Evolutionary conservation across 2,797 vertebrate species (phyloP).

Genomic region (Mus spretus): DNA sequence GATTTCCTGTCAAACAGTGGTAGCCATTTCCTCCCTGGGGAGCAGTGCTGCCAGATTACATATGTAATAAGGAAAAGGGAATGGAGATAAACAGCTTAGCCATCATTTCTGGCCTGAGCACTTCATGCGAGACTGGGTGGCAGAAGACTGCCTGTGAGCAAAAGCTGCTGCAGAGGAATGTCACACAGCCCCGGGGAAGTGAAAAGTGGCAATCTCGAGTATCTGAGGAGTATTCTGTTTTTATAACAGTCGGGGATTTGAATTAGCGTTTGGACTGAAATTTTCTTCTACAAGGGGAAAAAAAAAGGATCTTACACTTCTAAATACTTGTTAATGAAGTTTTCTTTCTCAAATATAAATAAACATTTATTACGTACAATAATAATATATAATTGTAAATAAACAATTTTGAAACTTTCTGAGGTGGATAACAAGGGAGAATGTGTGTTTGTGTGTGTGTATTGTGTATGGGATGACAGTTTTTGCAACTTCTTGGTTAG

Average conservation of each 20-base stretch:
- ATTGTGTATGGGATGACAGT: not conserved
- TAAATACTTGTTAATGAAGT: not conserved
- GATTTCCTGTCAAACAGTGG: slow-evolving; percentile 34
- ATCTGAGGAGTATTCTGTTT: not conserved
- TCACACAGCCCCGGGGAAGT: not conserved
- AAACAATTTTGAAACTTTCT: not conserved
- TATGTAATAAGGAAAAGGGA: not conserved
- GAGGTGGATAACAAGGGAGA: not conserved
- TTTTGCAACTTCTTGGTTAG: not conserved
- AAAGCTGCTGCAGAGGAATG: not conserved
- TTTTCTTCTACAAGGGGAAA: not conserved
- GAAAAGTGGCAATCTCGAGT: not conserved
- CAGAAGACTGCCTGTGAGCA: not conserved
- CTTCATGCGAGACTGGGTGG: too few relatives aligned
- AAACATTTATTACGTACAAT: not conserved
- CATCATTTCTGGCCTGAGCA: not conserved
- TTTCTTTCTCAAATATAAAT: slow-evolving; percentile 62
- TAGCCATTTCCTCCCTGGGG: not conserved
- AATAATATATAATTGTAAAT: not conserved
- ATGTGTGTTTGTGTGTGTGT: not conserved
- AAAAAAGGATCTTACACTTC: not conserved
- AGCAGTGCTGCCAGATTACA: slow-evolving; percentile 1
- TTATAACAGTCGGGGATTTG: not conserved
- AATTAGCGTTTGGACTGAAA: not conserved
- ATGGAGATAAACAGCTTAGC: not conserved